These are phyloP conservation scores for Clarias magur DNA, from an alignment of 2,113 vertebrate species.

Conservation along the genomic window DNA sequence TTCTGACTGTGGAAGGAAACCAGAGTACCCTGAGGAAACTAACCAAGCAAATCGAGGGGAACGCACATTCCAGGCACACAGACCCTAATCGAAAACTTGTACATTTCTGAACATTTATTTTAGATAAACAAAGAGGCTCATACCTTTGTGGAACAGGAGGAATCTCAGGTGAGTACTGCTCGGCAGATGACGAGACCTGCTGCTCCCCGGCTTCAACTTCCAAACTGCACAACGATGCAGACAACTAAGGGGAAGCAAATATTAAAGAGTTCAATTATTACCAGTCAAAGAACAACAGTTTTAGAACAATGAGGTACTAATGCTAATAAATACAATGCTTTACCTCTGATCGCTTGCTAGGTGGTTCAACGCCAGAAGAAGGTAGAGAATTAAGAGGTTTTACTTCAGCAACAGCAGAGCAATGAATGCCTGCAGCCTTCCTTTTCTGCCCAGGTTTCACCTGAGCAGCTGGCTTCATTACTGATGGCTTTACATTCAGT, in stretches of 20 bases:
- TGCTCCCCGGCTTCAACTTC: neutral
- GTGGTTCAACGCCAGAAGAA: constrained; percentile 28
- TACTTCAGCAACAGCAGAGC: constrained; percentile 84
- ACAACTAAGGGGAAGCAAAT: neutral
- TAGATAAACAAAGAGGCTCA: neutral
- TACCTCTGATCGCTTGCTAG: constrained; percentile 51
- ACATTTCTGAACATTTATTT: neutral
- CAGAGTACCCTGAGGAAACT: too few relatives aligned
- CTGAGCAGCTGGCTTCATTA: constrained; percentile 73
- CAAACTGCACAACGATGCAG: neutral
- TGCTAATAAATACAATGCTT: neutral
- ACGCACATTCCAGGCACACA: too few relatives aligned
- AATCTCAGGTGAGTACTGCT: constrained; percentile 46
- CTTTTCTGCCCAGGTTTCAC: constrained; percentile 75
- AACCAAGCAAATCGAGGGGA: too few relatives aligned
- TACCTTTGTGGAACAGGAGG: constrained; percentile 39
- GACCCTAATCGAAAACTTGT: neutral
- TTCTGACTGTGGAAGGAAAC: too few relatives aligned
- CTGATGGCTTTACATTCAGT: constrained; percentile 82
- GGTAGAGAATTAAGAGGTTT: constrained; percentile 76
- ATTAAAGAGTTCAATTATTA: neutral
- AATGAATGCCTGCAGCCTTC: constrained; percentile 65
- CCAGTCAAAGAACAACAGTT: too few relatives aligned
- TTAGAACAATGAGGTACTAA: too few relatives aligned
- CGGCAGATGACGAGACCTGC: neutral